Evolutionary conservation across 2,113 vertebrate genomes (phyloP).

Genomic region (Syrmaticus mikado): DNA sequence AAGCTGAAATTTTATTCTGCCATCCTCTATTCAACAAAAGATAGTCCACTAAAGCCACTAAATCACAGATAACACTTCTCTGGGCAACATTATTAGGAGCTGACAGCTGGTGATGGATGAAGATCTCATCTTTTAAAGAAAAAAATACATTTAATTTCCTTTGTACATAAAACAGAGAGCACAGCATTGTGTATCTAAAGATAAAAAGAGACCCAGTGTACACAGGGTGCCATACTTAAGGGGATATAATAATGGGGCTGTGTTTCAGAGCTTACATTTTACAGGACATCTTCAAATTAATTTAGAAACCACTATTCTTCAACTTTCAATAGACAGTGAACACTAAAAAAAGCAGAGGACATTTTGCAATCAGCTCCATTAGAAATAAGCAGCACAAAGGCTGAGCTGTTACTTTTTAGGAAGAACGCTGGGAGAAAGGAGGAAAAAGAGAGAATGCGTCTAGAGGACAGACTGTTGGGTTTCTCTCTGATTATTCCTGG

Average conservation of each 20-base stretch:
- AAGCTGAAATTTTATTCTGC: slow-evolving; percentile 54
- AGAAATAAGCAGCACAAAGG: not conserved
- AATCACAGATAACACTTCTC: slow-evolving; percentile 49
- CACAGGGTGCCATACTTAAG: not conserved
- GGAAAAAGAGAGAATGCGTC: not conserved
- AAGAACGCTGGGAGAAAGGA: not conserved
- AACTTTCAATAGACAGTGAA: not conserved
- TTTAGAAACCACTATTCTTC: slow-evolving; percentile 17
- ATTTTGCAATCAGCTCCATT: not conserved
- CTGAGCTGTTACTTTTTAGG: not conserved
- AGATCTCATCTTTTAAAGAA: slow-evolving; percentile 59
- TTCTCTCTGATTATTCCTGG: not conserved
- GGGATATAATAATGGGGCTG: not conserved
- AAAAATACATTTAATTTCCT: slow-evolving; percentile 69
- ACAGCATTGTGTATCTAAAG: slow-evolving; percentile 37
- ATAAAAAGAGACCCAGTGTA: slow-evolving; percentile 14
- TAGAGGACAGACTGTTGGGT: not conserved
- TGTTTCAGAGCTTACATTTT: not conserved
- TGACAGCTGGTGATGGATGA: slow-evolving; percentile 52
- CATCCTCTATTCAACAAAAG: slow-evolving; percentile 57
- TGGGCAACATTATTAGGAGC: slow-evolving; percentile 47
- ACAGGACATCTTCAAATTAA: slow-evolving; percentile 28
- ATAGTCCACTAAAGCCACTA: slow-evolving; percentile 43
- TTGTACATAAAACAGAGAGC: slow-evolving; percentile 41
- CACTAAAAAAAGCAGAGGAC: not conserved